Percentiles rank a stretch among this genome's conserved stretches.
These are phyloP conservation scores for Strix occidentalis DNA, from an alignment of 2,797 vertebrate species.

Conservation along the genomic window DNA sequence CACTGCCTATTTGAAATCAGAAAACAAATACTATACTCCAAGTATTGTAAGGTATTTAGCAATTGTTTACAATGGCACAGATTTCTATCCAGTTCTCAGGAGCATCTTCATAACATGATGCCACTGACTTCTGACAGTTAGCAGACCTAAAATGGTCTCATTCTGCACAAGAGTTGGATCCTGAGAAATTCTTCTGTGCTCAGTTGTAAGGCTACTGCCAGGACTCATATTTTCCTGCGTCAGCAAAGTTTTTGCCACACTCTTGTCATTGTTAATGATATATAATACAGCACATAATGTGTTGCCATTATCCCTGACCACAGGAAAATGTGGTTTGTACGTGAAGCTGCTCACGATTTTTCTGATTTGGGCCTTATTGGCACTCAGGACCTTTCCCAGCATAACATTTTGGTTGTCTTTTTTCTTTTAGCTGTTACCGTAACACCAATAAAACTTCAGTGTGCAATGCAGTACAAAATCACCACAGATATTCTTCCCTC, in stretches of 20 bases:
- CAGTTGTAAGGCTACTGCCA: background rate
- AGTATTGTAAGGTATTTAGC: background rate
- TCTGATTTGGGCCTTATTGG: background rate
- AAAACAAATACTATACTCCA: background rate
- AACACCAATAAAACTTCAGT: background rate
- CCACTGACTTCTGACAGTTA: background rate
- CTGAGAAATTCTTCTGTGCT: background rate
- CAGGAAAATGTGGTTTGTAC: background rate
- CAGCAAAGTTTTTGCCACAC: background rate
- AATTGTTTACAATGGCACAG: background rate
- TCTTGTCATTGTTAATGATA: background rate
- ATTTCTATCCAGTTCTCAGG: background rate
- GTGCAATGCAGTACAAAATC: background rate
- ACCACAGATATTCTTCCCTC: background rate
- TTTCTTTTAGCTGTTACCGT: background rate
- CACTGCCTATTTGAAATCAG: background rate
- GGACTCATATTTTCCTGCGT: background rate
- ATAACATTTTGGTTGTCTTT: background rate
- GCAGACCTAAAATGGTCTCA: background rate
- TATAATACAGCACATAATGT: background rate
- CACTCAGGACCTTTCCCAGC: background rate
- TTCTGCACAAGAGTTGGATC: background rate
- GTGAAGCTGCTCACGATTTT: background rate
- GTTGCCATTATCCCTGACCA: background rate
- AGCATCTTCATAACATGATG: background rate